Base-by-base conservation (phyloP, 2,797 vertebrate genomes). In the Acipenser oxyrinchus region DNA sequence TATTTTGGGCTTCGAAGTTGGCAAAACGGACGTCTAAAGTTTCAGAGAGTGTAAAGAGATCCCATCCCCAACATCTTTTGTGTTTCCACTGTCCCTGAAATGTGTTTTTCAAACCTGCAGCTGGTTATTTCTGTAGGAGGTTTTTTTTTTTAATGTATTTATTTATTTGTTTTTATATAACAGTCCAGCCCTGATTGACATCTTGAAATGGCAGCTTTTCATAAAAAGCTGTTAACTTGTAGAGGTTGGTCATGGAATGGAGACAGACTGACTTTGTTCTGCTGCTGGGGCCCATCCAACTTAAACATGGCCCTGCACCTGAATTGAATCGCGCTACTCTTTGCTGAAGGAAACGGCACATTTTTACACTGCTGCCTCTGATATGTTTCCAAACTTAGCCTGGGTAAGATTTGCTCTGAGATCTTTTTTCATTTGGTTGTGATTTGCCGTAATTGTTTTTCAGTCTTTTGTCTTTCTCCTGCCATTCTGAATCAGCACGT, bases 231-330 rank as follows among this genome's bases (percentile, higher is more conserved):
- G 91, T 94, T 93, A 93, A 93, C 89, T 92, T 89, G 89, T 89
- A 90, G 88, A 90, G 89, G 90, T 88, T 87, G 84, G 86, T 90
- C 89, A 89, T 83, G 75, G 90, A 89, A 91, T 91, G 93, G 89
- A 92, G 93, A 97, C 93, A 97, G 95, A 94, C 91, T 89, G 89
- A 95, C 94, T 96, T 95, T 95, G 93, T 96, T 93, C 89, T 95
- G 81, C 86, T 89, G 80, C 84, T 93, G 90, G 88, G 89, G 87
- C 84, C 83, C 76, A 70, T 93, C 95, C 94, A 95, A 95, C 83
- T 86, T 88, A 95, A 95, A 95, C 87, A 93, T 85, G 88, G 87
- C 89, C 86, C 90, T 90, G 87, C 92, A 95, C 92, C 88, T 91
- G 89, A 94, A 92, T 93, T 90, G 92, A 93, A 92, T 92, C 90